A percentile compares a stretch with the other conserved stretches of the same genome.
phyloP scores from a whole-genome alignment of 2,888 invertebrate genomes.

The Augochlorella aurata region DNA sequence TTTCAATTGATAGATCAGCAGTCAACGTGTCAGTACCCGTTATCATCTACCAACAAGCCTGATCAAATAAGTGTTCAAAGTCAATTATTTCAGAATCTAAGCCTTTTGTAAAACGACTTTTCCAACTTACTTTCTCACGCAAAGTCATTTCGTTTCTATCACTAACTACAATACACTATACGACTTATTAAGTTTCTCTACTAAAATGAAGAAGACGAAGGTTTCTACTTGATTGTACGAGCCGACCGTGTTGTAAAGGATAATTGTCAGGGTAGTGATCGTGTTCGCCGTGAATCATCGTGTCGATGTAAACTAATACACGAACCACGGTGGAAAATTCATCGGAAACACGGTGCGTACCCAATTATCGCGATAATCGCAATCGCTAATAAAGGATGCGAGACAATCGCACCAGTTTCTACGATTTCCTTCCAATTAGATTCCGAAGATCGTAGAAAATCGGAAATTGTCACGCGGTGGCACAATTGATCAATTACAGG shows the following conservation, averaged over 20 bases:
- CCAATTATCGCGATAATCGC: neutral
- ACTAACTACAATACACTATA: neutral
- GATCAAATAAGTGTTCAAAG: too few relatives aligned
- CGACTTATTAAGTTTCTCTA: neutral
- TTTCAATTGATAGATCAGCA: too few relatives aligned
- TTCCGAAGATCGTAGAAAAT: neutral
- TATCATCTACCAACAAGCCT: too few relatives aligned
- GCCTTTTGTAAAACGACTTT: too few relatives aligned
- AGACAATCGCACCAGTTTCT: constrained; percentile 6
- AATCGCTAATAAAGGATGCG: neutral
- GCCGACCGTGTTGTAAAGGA: neutral
- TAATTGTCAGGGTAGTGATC: neutral
- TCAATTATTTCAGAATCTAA: too few relatives aligned
- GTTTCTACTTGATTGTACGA: neutral
- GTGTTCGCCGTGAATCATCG: neutral
- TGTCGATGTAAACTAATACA: constrained; percentile 2
- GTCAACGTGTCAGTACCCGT: too few relatives aligned
- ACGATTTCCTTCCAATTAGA: constrained; percentile 30
- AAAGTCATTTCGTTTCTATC: neutral
- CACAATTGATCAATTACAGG: constrained; percentile 39
- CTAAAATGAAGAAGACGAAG: neutral
- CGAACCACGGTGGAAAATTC: neutral
- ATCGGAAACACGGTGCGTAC: neutral
- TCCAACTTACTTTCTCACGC: neutral
- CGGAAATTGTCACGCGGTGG: neutral